These are phyloP conservation scores for Halcyon leucocephala DNA, from an alignment of 2,797 vertebrate genomes.

Conservation along the genomic window DNA sequence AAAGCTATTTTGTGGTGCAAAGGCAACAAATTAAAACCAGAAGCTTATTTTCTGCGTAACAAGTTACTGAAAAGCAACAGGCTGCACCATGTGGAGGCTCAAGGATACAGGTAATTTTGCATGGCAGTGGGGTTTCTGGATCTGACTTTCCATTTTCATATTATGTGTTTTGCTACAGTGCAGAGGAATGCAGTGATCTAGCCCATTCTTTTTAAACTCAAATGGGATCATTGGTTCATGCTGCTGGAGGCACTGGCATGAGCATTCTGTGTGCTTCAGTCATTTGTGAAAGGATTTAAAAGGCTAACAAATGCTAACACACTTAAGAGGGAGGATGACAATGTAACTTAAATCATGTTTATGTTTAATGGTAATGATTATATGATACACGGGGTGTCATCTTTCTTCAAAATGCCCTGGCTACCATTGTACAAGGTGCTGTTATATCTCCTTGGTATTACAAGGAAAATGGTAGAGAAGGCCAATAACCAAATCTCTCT, in stretches of 20 bases:
- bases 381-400: not conserved
- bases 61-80: conserved; percentile 80
- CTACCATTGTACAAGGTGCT: not conserved
- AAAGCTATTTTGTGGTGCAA: conserved; percentile 75
- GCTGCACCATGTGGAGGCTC: conserved; percentile 78
- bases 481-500: not conserved
- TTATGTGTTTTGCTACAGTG: not conserved
- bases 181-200: not conserved
- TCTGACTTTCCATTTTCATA: not conserved
- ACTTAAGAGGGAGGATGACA: not conserved
- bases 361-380: not conserved
- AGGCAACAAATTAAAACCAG: conserved; percentile 68
- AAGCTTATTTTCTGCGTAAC: conserved; percentile 73
- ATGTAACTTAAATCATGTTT: not conserved
- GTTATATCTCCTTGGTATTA: not conserved
- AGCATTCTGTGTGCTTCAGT: not conserved
- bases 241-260: not conserved
- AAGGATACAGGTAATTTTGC: conserved; percentile 76
- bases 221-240: not conserved
- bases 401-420: not conserved
- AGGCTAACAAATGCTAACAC: not conserved
- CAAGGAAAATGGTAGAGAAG: not conserved
- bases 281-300: not conserved
- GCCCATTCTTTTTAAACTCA: not conserved
- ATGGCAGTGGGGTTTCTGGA: not conserved